Base-by-base conservation (phyloP, 2,113 vertebrate species). In the Phainopepla nitens region DNA sequence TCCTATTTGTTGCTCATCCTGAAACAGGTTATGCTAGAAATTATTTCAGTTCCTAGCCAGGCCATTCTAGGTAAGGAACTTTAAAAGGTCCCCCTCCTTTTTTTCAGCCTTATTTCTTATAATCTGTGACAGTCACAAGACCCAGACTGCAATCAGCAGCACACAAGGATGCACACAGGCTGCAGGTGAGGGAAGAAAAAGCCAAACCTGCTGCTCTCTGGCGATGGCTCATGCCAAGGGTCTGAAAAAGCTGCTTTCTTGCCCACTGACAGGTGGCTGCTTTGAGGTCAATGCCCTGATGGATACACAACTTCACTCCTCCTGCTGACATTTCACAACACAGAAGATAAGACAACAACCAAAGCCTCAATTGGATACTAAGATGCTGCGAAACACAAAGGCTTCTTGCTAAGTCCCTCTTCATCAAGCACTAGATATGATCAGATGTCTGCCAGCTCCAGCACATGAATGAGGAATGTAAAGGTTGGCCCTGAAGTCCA, bases 1-100 rank as follows among this genome's bases (percentile, higher is more conserved):
- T 82, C 33, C 70, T 66, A 50, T 77, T 81, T 87, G 68, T 50
- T 95, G 69, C 83, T 83, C 72, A 73, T 66, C 68, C 64, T 71
- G 47, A 85, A 94, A 94, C 56, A 85, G 61, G 51, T 82, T 93
- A 58, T 70, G 24, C 60, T 70, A 87, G 45, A 72, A 84, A 79
- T 58, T 27, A 54, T n/a, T 82, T 61, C n/a, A 62, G 29, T 27
- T 56, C 27, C 53, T 31, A 50, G 78, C 28, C 3, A 1, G 17
- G 41, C 39, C 64, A 36, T 44, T 35, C 31, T 61, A 25, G 22
- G 29, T 64, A 73, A 82, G 25, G 14, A 56, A 36, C 36, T 62
- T 13, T 22, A 66, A 62, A 49, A 87, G 10, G 7, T 23, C 10
- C 3, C 19, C 7, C 33, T 31, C 29, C 25, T 36, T 80, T 73